Percentiles rank a stretch among this genome's conserved stretches.
Conservation (phyloP, 1,140 invertebrate genomes). For the Campoletis sonorensis region DNA sequence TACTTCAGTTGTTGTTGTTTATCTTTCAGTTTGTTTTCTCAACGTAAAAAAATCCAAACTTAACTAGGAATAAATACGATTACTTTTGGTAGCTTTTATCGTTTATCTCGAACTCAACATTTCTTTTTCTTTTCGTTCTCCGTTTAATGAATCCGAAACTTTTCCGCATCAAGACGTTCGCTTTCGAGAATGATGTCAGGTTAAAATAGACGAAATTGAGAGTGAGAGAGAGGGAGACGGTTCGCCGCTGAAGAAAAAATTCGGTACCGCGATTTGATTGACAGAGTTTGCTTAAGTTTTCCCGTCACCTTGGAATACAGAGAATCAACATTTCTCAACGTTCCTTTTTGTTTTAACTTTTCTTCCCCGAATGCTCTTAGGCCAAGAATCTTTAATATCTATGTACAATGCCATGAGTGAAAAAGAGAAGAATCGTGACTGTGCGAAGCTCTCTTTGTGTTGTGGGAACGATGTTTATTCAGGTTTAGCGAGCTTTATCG, state of each 20-base stretch:
- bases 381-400: slow-evolving; percentile 16
- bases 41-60: slow-evolving; percentile 61
- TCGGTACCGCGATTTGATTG: background rate
- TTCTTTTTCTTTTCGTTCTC: background rate
- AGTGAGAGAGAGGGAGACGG: background rate
- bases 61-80: slow-evolving; percentile 61
- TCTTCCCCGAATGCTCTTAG: background rate
- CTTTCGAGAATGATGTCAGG: background rate
- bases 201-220: background rate
- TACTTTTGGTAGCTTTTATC: slow-evolving; percentile 54
- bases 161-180: background rate
- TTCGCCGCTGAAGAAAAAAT: background rate
- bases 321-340: background rate
- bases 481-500: slow-evolving; percentile 1
- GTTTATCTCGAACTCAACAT: slow-evolving; percentile 22
- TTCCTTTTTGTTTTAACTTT: background rate
- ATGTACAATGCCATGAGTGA: slow-evolving; percentile 1
- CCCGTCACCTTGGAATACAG: no score
- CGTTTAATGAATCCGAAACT: background rate
- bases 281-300: background rate
- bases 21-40: slow-evolving; percentile 29
- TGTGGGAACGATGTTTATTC: background rate
- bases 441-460: background rate
- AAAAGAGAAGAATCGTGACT: background rate
- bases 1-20: slow-evolving; percentile 45